Percentiles rank a stretch among this genome's conserved stretches.
These are phyloP conservation scores for Scopus umbretta DNA, from an alignment of 2,113 vertebrate genomes.

Conservation along the genomic window DNA sequence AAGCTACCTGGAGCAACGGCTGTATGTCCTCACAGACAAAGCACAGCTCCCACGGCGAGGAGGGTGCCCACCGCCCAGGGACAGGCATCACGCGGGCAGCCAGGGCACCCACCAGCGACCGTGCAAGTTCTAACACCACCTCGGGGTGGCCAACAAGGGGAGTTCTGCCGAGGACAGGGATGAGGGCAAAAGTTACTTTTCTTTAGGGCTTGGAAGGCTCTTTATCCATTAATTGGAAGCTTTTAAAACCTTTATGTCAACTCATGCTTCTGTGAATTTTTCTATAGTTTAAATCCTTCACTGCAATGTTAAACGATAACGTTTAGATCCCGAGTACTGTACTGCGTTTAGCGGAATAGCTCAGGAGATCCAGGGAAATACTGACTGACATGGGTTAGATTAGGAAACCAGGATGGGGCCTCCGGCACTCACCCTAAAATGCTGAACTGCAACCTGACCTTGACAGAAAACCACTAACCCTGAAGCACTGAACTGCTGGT, in stretches of 20 bases:
- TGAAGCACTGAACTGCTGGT: neutral
- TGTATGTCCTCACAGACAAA: fast-evolving
- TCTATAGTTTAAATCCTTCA: neutral
- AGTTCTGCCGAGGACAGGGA: neutral
- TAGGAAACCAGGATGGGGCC: neutral
- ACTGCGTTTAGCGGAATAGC: neutral
- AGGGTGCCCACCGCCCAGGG: neutral
- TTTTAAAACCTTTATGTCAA: neutral
- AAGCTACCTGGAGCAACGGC: neutral
- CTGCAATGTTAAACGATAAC: neutral
- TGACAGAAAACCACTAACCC: neutral
- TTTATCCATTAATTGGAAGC: neutral
- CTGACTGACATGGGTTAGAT: neutral
- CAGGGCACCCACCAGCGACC: fast-evolving
- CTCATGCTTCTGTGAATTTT: neutral
- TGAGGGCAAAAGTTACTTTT: neutral
- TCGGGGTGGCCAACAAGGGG: neutral
- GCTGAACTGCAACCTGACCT: neutral
- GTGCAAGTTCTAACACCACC: neutral
- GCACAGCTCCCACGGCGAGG: neutral
- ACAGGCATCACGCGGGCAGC: fast-evolving
- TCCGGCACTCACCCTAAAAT: neutral
- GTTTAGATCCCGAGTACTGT: neutral
- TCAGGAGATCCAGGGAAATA: neutral
- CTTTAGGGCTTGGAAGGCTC: neutral